phyloP scores from a whole-genome alignment of 2,113 vertebrate species.

The Centropus unirufus region DNA sequence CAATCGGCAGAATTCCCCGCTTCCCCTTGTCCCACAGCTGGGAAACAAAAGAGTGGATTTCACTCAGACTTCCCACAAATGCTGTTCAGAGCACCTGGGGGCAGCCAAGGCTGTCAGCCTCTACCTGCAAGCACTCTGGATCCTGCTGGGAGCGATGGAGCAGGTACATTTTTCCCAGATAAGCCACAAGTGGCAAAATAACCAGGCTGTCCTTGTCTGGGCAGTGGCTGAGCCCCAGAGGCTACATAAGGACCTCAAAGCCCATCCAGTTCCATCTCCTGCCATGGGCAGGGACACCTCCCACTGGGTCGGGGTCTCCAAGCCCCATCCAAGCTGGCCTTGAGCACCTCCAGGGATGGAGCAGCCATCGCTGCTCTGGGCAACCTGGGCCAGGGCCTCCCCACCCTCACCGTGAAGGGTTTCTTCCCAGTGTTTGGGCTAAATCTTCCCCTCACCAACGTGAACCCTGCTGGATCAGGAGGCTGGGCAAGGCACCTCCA shows the following conservation, averaged over 20 bases:
- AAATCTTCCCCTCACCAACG: too few relatives aligned
- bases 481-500: too few relatives aligned
- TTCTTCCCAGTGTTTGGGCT: too few relatives aligned
- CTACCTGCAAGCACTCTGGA: constrained; percentile 71
- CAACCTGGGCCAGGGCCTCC: too few relatives aligned
- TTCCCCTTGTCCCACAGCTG: neutral
- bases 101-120: constrained; percentile 76
- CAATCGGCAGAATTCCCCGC: neutral
- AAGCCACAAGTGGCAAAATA: accelerated
- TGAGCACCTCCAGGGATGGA: too few relatives aligned
- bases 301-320: too few relatives aligned
- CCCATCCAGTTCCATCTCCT: too few relatives aligned
- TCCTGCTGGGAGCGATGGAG: constrained; percentile 75
- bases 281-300: too few relatives aligned
- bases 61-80: neutral
- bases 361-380: too few relatives aligned
- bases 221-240: neutral
- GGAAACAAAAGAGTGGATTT: neutral
- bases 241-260: neutral
- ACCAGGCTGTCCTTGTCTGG: neutral
- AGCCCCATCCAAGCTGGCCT: too few relatives aligned
- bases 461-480: too few relatives aligned
- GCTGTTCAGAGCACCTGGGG: neutral
- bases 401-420: too few relatives aligned
- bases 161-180: constrained; percentile 73